Evolutionary conservation across 2,888 invertebrate genomes (phyloP), one percentile per base, ranked within the genome.

Genomic region (Sphaerophoria taeniata): DNA sequence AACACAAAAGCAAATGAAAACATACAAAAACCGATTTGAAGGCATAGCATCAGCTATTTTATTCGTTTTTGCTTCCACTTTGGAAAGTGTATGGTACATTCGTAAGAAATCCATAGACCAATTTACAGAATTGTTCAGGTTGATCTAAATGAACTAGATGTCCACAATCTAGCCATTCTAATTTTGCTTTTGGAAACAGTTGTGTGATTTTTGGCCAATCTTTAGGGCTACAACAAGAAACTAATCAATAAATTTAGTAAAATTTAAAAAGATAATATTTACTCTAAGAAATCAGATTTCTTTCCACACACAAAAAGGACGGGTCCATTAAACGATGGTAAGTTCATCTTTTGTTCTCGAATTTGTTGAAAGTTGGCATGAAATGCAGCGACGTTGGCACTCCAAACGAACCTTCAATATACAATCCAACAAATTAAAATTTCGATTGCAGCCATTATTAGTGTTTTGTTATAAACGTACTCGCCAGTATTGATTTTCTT

Each of bases 111-210:
- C 90, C 83, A 0, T 92, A 91, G 0, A 92, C 90, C 12, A 93
- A 78, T 0, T 90, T 88, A 6, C 92, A 86, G 88, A 94, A 94
- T 39, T 92, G 89, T 0, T 87, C 85, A 0, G 98, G 98, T 90
- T 98, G 96, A 86, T 99, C 98, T 87, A 96, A 95, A 90, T 99
- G 99, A 0, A 98, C 95, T 96, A 98, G 97, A 91, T 99, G 99
- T 0, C 98, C 97, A 6, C 98, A 97, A 47, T 95, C 96, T 65
- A 88, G 91, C 90, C 90, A 92, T 84, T 89, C 87, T 2, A 92
- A 73, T 39, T 87, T 87, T 0, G 95, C 94, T 2, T 92, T 92
- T 0, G 96, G 95, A 90, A 97, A 97, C 4, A 95, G 89, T 82
- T 93, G 91, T 87, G 92, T 91, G 55, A 97, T 95, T 71, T 91